Conservation (phyloP, 2,888 invertebrate species). For the Helicoverpa assulta region DNA sequence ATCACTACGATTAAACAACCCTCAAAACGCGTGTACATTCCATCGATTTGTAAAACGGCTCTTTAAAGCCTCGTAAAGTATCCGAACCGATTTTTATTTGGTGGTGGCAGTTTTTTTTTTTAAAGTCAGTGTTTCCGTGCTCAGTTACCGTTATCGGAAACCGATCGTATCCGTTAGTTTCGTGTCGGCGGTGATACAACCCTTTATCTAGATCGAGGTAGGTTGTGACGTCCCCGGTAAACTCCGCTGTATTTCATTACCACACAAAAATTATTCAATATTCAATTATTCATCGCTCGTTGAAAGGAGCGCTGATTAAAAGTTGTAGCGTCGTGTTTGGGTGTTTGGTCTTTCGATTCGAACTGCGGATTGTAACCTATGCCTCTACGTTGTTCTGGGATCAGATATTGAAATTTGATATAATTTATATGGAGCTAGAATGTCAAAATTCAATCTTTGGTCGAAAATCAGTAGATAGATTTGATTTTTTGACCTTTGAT, state of each 20-base stretch:
- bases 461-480: too few species aligned
- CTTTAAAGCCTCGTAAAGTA: constrained; percentile 69
- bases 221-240: constrained; percentile 79
- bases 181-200: constrained; percentile 82
- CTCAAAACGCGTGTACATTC: constrained; percentile 50
- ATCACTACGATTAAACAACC: constrained; percentile 44
- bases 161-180: constrained; percentile 76
- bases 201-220: constrained; percentile 87
- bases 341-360: constrained; percentile 12
- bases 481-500: too few species aligned
- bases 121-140: constrained; percentile 79
- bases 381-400: too few species aligned
- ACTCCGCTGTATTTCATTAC: constrained; percentile 78
- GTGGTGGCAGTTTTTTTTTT: constrained; percentile 55
- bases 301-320: constrained; percentile 56
- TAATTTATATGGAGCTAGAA: too few species aligned
- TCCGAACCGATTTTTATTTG: constrained; percentile 60
- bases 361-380: too few species aligned
- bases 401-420: too few species aligned
- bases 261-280: constrained; percentile 83
- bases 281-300: constrained; percentile 78
- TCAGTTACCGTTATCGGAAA: constrained; percentile 83
- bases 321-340: constrained; percentile 29
- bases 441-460: too few species aligned
- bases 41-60: constrained; percentile 51